Conservation (phyloP, 2,888 invertebrate genomes). For the Drosophila ezoana region DNA sequence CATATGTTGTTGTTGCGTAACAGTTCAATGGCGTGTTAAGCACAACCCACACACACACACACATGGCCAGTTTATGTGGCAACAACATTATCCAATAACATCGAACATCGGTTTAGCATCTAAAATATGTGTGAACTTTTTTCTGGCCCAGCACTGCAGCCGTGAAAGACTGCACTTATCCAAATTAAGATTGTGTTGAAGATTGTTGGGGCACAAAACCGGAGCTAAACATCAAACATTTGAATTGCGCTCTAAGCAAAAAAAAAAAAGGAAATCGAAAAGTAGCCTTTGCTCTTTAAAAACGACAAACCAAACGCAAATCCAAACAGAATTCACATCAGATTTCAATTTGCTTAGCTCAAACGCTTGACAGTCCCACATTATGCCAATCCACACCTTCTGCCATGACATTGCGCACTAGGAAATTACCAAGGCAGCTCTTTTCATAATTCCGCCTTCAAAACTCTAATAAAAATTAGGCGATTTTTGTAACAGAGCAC, state of each 20-base stretch:
- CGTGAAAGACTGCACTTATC: constrained; percentile 62
- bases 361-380: not conserved
- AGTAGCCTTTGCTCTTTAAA: constrained; percentile 21
- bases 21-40: constrained; percentile 78
- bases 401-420: not conserved
- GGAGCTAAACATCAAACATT: constrained; percentile 45
- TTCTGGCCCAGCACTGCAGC: constrained; percentile 42
- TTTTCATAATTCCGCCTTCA: no score
- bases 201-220: constrained; percentile 26
- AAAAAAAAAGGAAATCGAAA: constrained; percentile 7
- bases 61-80: constrained; percentile 53
- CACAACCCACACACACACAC: constrained; percentile 44
- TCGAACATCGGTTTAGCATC: constrained; percentile 60
- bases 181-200: constrained; percentile 68
- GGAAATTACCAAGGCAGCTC: not conserved
- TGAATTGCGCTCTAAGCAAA: constrained; percentile 24
- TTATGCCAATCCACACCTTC: not conserved
- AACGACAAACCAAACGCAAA: not conserved
- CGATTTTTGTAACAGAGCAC: no score
- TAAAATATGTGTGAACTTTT: constrained; percentile 54
- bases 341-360: not conserved
- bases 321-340: not conserved
- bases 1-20: constrained; percentile 63
- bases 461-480: no score
- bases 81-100: constrained; percentile 58